Evolutionary conservation across 2,797 vertebrate species (phyloP), one percentile per base, ranked within the genome.

Genomic region (Macropus fuliginosus): DNA sequence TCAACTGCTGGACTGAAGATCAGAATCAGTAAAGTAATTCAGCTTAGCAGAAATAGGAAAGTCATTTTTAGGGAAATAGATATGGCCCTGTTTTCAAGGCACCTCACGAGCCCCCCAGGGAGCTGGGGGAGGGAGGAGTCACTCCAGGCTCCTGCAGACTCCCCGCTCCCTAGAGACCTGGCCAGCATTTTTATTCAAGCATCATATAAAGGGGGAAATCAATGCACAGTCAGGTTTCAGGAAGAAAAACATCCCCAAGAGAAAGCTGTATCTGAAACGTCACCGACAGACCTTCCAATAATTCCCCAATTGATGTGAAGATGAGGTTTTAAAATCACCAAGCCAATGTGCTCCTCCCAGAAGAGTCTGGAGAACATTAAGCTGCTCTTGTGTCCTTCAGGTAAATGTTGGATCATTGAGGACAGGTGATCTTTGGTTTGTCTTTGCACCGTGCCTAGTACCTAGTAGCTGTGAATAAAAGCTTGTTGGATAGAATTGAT

Each of bases 111-210:
- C 40, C 40, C 40, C 31, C 91, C 5, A 12, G 14, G 1, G 27
- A 96, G 59, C 59, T 52, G 3, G 59, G 28, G n/a, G 90, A 55
- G n/a, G 21, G 24, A 87, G 21, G 24, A n/a, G 16, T 40, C 40
- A 87, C 21, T 40, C 74, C 40, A 24, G 8, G 21, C 74, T 87
- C 21, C 40, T 46, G 10, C 21, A 50, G 24, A 3, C 16, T 8
- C 0, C 1, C 31, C 1, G 4, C 27, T 87, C 24, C 3, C 92
- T 14, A 29, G 12, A 24, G n/a, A 13, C 0, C n/a, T 10, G 6
- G 46, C 9, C 13, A 4, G 10, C 14, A 5, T 29, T 16, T 56
- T n/a, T 46, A 56, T 54, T 54, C 54, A 0, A 29, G 50, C 90
- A 52, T 50, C 21, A 5, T 34, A 0, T 3, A 57, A 55, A 50